A percentile compares a stretch with the other conserved stretches of the same genome.
These are phyloP conservation scores for Zeus faber DNA, from an alignment of 2,113 vertebrate genomes.

Conservation along the genomic window DNA sequence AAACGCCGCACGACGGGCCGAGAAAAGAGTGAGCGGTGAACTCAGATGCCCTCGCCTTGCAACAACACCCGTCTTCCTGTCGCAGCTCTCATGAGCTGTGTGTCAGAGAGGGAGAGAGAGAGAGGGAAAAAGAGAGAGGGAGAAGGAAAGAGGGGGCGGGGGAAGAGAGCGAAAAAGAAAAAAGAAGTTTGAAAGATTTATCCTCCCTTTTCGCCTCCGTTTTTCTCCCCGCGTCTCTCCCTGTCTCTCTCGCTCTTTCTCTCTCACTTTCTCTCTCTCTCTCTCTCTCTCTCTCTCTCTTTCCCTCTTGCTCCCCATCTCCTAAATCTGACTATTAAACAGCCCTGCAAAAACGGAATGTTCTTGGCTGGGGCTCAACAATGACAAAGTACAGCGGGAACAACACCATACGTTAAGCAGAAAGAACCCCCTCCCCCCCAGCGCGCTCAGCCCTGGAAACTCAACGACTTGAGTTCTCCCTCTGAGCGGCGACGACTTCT, in stretches of 20 bases:
- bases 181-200: constrained; percentile 48
- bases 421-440: constrained; percentile 21
- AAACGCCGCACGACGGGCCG: neutral
- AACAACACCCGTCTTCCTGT: constrained; percentile 58
- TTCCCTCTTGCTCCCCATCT: constrained; percentile 50
- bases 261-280: constrained; percentile 37
- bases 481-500: too few relatives aligned
- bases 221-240: constrained; percentile 36
- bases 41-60: constrained; percentile 60
- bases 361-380: constrained; percentile 75
- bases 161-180: neutral
- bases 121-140: constrained; percentile 9
- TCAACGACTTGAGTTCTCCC: too few relatives aligned
- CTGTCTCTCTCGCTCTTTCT: constrained; percentile 52
- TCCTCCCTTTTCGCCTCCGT: constrained; percentile 42
- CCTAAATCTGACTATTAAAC: constrained; percentile 73
- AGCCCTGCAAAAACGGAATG: constrained; percentile 75
- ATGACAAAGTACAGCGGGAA: constrained; percentile 69
- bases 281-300: constrained; percentile 39
- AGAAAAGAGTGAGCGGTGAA: constrained; percentile 52
- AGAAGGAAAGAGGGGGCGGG: constrained; percentile 1
- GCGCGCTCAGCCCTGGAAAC: constrained; percentile 32
- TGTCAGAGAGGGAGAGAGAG: constrained; percentile 37
- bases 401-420: constrained; percentile 64
- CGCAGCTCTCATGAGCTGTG: constrained; percentile 42